Evolutionary conservation across 2,888 invertebrate species (phyloP).

Genomic region (Autographa pulchrina): DNA sequence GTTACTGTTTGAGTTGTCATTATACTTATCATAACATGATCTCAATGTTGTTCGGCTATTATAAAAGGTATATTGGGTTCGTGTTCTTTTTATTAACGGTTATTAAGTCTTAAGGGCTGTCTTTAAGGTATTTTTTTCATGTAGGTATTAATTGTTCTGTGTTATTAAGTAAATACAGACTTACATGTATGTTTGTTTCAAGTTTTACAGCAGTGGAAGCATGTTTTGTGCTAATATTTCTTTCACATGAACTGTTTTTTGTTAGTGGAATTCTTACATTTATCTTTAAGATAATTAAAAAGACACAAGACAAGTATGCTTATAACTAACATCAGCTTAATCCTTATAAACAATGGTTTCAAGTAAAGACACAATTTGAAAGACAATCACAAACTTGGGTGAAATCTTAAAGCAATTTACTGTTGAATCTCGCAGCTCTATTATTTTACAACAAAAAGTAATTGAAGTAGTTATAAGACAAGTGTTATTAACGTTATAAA

Average conservation of each 20-base stretch:
- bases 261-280: not conserved
- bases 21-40: conserved; percentile 8
- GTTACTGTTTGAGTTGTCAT: conserved; percentile 5
- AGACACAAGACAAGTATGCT: not conserved
- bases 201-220: not conserved
- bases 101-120: not conserved
- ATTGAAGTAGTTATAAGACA: conserved; percentile 78
- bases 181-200: not conserved
- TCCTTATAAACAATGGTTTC: not conserved
- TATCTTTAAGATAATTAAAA: not conserved
- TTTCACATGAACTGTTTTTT: not conserved
- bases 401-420: conserved; percentile 61
- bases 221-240: not conserved
- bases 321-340: not conserved
- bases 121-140: not conserved
- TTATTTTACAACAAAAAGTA: conserved; percentile 77
- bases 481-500: conserved; percentile 78
- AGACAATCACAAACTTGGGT: conserved; percentile 31
- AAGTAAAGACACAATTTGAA: conserved; percentile 18
- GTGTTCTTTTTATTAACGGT: conserved; percentile 4
- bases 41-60: not conserved
- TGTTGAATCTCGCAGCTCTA: conserved; percentile 67
- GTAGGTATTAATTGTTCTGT: not conserved
- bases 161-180: not conserved
- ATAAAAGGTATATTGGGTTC: not conserved